phyloP scores from a whole-genome alignment of 2,113 vertebrate species.

The Mustela nigripes region DNA sequence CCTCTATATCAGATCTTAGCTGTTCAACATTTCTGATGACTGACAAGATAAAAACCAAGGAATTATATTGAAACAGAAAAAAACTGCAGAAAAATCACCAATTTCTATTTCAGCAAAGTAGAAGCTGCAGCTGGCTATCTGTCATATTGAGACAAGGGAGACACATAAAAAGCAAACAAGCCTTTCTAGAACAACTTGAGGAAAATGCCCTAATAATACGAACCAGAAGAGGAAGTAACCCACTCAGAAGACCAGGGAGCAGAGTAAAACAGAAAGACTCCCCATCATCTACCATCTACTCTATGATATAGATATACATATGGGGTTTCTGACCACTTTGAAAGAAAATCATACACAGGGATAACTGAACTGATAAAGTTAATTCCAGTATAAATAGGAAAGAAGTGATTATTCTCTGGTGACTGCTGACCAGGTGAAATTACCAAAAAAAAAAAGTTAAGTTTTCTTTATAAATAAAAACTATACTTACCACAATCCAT shows the following conservation, averaged over 20 bases:
- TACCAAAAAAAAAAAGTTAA: constrained; percentile 25
- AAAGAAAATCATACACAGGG: background rate
- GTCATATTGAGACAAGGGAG: background rate
- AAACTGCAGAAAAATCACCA: constrained; percentile 47
- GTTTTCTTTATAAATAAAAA: constrained; percentile 54
- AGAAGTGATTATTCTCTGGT: background rate
- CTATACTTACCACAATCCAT: constrained; percentile 96
- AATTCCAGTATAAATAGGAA: constrained; percentile 26
- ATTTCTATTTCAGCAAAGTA: constrained; percentile 36
- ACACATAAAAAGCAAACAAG: constrained; percentile 25
- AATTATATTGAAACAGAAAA: constrained; percentile 19
- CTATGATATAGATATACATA: background rate
- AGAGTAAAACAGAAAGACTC: background rate
- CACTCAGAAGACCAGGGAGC: background rate
- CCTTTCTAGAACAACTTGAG: background rate
- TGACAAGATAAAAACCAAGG: constrained; percentile 12
- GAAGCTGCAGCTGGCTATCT: constrained; percentile 5
- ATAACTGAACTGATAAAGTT: background rate
- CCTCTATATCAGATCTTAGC: background rate
- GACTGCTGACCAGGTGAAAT: constrained; percentile 53
- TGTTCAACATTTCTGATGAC: background rate
- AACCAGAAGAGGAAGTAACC: background rate
- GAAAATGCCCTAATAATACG: background rate
- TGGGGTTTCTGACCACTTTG: background rate
- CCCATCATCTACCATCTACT: background rate